These are phyloP conservation scores for Aphis gossypii DNA, from an alignment of 1,140 invertebrate species.

Conservation along the genomic window DNA sequence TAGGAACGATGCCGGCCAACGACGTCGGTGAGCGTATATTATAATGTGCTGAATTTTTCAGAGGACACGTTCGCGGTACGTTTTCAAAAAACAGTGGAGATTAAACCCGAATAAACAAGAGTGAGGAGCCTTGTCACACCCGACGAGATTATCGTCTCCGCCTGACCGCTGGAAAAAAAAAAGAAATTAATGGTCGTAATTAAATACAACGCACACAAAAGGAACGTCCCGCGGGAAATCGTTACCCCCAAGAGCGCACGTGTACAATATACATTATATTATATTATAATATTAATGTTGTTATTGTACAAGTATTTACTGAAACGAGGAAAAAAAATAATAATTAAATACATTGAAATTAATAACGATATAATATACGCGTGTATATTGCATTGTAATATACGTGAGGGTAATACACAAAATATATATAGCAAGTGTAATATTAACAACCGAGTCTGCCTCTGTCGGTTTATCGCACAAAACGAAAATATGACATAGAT, in stretches of 20 bases:
- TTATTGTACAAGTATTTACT: not conserved
- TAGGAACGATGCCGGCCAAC: not conserved
- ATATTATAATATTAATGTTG: not conserved
- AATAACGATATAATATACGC: not conserved
- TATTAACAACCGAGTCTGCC: not conserved
- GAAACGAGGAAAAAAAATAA: not conserved
- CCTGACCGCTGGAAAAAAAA: not conserved
- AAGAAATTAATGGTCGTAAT: constrained; percentile 43
- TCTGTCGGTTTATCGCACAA: constrained; percentile 33
- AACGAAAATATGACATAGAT: constrained; percentile 48
- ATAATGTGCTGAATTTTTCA: not conserved
- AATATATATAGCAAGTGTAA: not conserved
- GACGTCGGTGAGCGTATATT: not conserved
- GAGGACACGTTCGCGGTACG: not conserved
- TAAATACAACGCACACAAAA: constrained; percentile 50
- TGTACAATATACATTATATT: not conserved
- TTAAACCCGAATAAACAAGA: constrained; percentile 28
- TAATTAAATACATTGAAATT: not conserved
- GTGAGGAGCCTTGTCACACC: constrained; percentile 29
- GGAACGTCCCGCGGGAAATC: constrained; percentile 46
- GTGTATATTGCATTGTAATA: not conserved
- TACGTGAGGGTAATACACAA: not conserved
- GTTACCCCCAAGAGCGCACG: not conserved
- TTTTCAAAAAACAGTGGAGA: not conserved
- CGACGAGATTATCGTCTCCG: constrained; percentile 24